phyloP scores from a whole-genome alignment of 2,113 vertebrate species.

The Lota lota region DNA sequence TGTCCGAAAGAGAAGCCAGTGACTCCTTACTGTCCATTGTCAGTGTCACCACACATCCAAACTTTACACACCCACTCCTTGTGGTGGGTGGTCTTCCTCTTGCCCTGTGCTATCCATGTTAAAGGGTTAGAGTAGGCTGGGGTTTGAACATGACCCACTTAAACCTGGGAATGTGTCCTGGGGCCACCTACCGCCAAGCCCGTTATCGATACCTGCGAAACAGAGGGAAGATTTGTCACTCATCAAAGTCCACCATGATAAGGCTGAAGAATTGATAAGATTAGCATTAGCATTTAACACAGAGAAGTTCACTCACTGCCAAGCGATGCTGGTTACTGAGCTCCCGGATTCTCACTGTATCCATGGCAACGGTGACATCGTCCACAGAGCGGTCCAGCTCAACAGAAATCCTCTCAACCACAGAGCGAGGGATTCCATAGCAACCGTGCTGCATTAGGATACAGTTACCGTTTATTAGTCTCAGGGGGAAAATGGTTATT shows the following conservation, averaged over 20 bases:
- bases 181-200: slow-evolving; percentile 79
- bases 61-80: too few relatives aligned
- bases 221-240: neutral
- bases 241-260: too few relatives aligned
- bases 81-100: too few relatives aligned
- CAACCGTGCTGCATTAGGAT: slow-evolving; percentile 72
- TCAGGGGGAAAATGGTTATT: neutral
- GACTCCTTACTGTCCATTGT: too few relatives aligned
- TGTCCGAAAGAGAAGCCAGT: too few relatives aligned
- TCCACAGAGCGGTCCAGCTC: slow-evolving; percentile 76
- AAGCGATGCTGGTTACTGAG: slow-evolving; percentile 84
- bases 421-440: slow-evolving; percentile 81
- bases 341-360: slow-evolving; percentile 79
- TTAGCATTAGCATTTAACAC: too few relatives aligned
- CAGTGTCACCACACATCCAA: too few relatives aligned
- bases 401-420: slow-evolving; percentile 82
- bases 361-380: slow-evolving; percentile 77
- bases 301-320: slow-evolving; percentile 73
- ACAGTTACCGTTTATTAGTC: neutral
- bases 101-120: too few relatives aligned
- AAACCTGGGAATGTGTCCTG: slow-evolving; percentile 72
- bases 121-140: too few relatives aligned
- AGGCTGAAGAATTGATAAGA: too few relatives aligned
- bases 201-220: slow-evolving; percentile 79
- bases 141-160: slow-evolving; percentile 58